A percentile compares a stretch with the other conserved stretches of the same genome.
Conservation (phyloP, 2,113 vertebrate genomes). For the Polyodon spathula region DNA sequence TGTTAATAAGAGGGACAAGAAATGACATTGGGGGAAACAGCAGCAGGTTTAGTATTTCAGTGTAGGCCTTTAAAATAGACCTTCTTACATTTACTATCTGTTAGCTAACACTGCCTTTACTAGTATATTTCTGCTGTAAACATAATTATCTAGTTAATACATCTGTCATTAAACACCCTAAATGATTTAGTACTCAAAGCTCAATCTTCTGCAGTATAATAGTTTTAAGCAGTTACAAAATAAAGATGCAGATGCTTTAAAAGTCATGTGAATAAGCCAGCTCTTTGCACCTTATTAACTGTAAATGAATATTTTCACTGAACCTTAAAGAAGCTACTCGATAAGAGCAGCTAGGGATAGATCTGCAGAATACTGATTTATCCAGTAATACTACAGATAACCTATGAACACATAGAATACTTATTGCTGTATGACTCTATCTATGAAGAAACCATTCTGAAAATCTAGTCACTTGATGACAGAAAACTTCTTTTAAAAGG, state of each 20-base stretch:
- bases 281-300: constrained; percentile 10
- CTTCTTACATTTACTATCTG: not conserved
- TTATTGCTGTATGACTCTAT: not conserved
- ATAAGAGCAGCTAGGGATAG: not conserved
- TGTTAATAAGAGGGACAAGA: no score
- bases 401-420: not conserved
- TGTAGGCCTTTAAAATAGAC: no score
- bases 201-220: not conserved
- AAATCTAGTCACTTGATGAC: not conserved
- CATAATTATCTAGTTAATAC: not conserved
- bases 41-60: no score
- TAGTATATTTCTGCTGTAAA: not conserved
- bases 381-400: not conserved
- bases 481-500: no score
- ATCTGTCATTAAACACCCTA: not conserved
- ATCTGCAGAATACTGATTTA: not conserved
- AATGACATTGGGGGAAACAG: no score
- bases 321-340: constrained; percentile 4
- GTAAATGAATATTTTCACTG: constrained; percentile 13
- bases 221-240: not conserved
- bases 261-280: constrained; percentile 6
- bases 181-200: not conserved
- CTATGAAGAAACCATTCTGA: not conserved
- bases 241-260: not conserved
- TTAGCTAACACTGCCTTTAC: not conserved